Base-by-base conservation (phyloP, 2,888 invertebrate genomes). In the Tortricodes alternella region DNA sequence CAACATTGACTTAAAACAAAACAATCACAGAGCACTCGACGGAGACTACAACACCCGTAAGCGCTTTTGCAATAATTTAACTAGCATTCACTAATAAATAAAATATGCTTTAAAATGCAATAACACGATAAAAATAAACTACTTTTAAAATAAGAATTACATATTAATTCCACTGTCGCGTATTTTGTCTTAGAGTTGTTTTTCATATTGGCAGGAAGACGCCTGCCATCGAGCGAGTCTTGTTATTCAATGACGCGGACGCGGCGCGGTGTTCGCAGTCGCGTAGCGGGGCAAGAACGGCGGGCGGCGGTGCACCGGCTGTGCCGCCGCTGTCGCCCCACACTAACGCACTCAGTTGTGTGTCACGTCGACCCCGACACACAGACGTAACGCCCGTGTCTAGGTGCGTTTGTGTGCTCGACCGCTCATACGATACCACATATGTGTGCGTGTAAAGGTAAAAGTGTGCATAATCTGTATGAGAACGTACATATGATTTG, bases 231-330 rank as follows among this genome's bases (percentile, higher is more conserved):
- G 84, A 89, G 84, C 88, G 81, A 87, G 86, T 85, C 89, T 89
- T 89, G 89, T 89, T 89, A 85, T 87, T 89, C 86, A 90, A 90
- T 90, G 89, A 89, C 89, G 89, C 89, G 88, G 79, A 84, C 79
- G 78, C 75, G 76, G 78, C 82, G 85, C 87, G 80, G 82, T 78
- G 87, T 82, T 86, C 87, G 83, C 85, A 85, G 85, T 81, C 85
- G 86, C 84, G 89, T 83, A 83, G 87, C 82, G 88, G 85, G 86
- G 87, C 79, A 80, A 56, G 41, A 74, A 74, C 82, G 77, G 84
- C 78, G 81, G 80, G 85, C 64, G 49, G 57, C 53, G 71, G 82
- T 86, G 89, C 87, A 87, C 87, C 88, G 89, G 88, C 87, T 88
- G 29, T 29, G 88, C 85, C 88, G 48, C 87, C 85, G 86, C 84